Evolutionary conservation across 1,140 invertebrate species (phyloP), one percentile per base, ranked within the genome.

Genomic region (Drosophila nasuta): DNA sequence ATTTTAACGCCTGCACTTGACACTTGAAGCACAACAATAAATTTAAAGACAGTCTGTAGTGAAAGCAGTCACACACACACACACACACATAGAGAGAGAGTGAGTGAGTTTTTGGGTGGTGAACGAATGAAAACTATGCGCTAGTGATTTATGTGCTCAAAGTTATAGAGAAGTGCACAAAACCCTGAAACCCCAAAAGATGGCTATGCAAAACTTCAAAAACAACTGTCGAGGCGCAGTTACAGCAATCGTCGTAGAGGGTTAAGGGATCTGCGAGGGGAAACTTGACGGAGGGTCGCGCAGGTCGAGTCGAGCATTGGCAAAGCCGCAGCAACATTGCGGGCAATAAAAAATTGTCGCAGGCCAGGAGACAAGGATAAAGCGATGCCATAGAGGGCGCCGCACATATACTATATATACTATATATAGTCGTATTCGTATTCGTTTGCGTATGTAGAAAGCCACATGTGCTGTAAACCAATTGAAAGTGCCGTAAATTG

Each of bases 401-500:
- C 20, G n/a, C 10, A 67, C 48, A 54, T 49, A 56, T 28, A 25
- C 5, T 25, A 25, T 25, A 25, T 25, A 25, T 25, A 33, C 35
- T 38, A 8, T 11, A 10, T 38, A 10, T 38, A 25, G 20, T 25
- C 20, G 35, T 38, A 38, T 10, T 10, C 8, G 35, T 38, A 38
- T 10, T 8, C 7, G 8, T 38, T 7, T 8, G 1, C 5, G 35
- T 51, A 33, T 59, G 10, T 52, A 17, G 58, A 41, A 68, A 75
- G 73, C 67, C 80, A 89, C 85, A 88, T 87, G 81, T 88, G 85
- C 77, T 72, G 75, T 71, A 69, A 70, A 66, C 65, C 81, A 77
- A 89, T 88, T 78, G 85, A 89, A 85, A 85, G 85, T 77, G 81
- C 72, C 86, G 81, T 88, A 85, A 88, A 88, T 88, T 89, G 80